These are phyloP conservation scores for Hafferia zeledoni DNA, from an alignment of 2,797 vertebrate species.

Conservation along the genomic window DNA sequence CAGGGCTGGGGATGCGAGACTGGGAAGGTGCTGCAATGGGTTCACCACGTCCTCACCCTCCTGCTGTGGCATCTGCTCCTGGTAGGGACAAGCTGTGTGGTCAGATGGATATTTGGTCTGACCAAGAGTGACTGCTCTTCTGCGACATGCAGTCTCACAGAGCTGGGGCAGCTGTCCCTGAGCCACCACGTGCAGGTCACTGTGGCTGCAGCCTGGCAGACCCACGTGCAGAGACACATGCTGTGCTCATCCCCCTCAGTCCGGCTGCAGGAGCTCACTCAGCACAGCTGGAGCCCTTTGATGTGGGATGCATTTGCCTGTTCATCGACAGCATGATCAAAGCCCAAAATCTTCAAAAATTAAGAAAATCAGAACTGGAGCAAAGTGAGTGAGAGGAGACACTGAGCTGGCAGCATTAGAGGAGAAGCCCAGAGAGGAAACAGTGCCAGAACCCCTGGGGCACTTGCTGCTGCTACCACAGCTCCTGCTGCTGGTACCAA, in stretches of 20 bases:
- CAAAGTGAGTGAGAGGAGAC: background rate
- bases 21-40: background rate
- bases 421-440: background rate
- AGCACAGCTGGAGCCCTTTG: background rate
- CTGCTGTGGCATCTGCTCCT: background rate
- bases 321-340: background rate
- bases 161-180: background rate
- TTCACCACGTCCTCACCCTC: background rate
- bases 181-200: background rate
- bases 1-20: background rate
- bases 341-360: background rate
- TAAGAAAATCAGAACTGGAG: background rate
- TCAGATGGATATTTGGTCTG: background rate
- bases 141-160: fast-evolving
- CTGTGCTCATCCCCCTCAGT: background rate
- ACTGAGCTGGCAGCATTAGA: fast-evolving
- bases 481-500: background rate
- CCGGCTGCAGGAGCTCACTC: fast-evolving
- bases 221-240: background rate
- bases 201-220: background rate
- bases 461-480: background rate
- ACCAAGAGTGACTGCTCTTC: background rate
- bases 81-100: background rate
- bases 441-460: background rate
- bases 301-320: background rate